Evolutionary conservation across 2,113 vertebrate species (phyloP).

Genomic region (Melozone crissalis): DNA sequence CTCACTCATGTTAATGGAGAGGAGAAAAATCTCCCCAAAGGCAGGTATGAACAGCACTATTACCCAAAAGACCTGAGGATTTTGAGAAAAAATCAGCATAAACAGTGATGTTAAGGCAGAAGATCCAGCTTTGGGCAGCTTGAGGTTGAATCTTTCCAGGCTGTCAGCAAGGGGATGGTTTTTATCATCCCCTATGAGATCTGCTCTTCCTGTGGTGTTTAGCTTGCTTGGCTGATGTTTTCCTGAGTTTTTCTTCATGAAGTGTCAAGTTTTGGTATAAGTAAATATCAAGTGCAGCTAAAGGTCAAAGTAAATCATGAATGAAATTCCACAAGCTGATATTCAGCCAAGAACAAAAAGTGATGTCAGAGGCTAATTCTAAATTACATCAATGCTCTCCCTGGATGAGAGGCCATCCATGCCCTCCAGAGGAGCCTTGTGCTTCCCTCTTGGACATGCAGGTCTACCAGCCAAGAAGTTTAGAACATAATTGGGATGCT

Average conservation of each 20-base stretch:
- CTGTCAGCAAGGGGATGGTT: background rate
- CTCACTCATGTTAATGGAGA: background rate
- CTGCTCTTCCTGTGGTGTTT: background rate
- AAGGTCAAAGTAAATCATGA: background rate
- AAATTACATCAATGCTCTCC: background rate
- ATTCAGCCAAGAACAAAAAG: background rate
- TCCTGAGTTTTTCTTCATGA: background rate
- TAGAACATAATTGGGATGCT: too few relatives aligned
- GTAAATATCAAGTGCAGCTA: background rate
- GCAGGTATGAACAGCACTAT: rapidly evolving
- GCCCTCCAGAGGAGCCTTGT: background rate
- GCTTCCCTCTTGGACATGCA: rapidly evolving
- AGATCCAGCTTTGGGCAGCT: background rate
- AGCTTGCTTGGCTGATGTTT: background rate
- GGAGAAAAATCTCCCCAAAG: background rate
- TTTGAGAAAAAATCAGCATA: background rate
- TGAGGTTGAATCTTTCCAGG: background rate
- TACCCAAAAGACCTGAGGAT: background rate
- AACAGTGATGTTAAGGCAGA: background rate
- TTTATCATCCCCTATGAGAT: background rate
- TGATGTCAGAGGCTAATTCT: background rate
- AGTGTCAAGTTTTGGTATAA: background rate
- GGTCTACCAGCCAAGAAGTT: background rate
- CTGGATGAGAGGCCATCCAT: background rate
- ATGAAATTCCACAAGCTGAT: background rate